Evolutionary conservation across 2,888 invertebrate species (phyloP), one percentile per base, ranked within the genome.

Genomic region (Rhimphoctona megacephalus): DNA sequence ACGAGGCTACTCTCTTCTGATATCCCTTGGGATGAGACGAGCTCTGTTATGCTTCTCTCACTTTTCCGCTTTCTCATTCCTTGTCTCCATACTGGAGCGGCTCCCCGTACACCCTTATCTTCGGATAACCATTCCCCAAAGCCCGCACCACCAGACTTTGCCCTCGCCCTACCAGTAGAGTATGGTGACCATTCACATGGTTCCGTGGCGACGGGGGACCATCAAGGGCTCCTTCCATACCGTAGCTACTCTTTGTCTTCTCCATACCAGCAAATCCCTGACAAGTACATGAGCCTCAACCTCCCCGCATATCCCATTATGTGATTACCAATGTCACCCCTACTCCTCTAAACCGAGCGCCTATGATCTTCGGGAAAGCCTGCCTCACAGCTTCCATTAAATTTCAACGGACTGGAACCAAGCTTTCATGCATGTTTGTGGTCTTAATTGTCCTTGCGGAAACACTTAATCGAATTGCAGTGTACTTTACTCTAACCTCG

Each of bases 1-100:
- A 61, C 30, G 85, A 88, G 89, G 90, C 91, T 91, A 93, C 93
- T 93, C 90, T 91, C 89, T 67, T 69, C 91, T 92, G 93, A 93
- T 94, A 93, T 93, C 93, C 93, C 93, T 70, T 43, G 93, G 93
- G 92, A 92, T 91, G 90, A 91, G 90, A 89, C 82, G 74, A 69
- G 83, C 83, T 84, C 49, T 83, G 88, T 90, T 91, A 89, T 89
- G 88, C 90, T 66, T 81, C 67, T 72, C 83, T 80, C 64, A 49
- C 73, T 77, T 70, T 67, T 69, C 64, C 79, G 79, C 83, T 85
- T 79, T 86, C 83, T 70, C 64, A 22, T 46, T 64, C 64, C 57
- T 25, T 78, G 83, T 79, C 86, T 79, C 76, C 79, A 78, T 84
- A 74, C 81, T 69, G 64, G 54, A 54, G 73, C 67, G 61, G 81